phyloP scores from a whole-genome alignment of 2,888 invertebrate species.

The Drosophila monieri region DNA sequence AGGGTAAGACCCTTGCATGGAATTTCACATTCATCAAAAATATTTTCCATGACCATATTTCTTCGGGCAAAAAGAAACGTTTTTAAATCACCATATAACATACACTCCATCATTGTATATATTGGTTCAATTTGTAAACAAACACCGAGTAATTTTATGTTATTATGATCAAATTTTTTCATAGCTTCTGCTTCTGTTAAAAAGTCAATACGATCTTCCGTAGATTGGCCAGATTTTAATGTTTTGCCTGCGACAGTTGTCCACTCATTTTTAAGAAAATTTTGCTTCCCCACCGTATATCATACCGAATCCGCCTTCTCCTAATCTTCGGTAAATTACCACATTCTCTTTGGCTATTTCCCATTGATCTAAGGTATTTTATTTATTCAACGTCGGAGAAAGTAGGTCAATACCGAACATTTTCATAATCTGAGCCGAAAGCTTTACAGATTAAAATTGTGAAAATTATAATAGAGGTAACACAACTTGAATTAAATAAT shows the following conservation, averaged over 20 bases:
- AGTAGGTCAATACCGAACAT: conserved; percentile 88
- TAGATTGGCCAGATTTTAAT: conserved; percentile 91
- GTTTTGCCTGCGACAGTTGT: conserved; percentile 95
- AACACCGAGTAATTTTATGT: conserved; percentile 93
- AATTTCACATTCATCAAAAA: conserved; percentile 89
- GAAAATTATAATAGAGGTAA: conserved; percentile 86
- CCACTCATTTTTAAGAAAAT: conserved; percentile 89
- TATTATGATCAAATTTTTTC: conserved; percentile 96
- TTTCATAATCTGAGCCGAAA: conserved; percentile 88
- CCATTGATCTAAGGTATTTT: conserved; percentile 91
- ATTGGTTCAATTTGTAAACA: conserved; percentile 94
- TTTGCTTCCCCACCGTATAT: conserved; percentile 94
- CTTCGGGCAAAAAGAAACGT: conserved; percentile 93
- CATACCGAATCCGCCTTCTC: conserved; percentile 96
- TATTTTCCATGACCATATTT: conserved; percentile 89
- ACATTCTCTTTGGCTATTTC: conserved; percentile 93
- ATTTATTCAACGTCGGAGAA: conserved; percentile 83
- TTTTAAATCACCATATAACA: conserved; percentile 96
- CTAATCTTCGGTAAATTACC: conserved; percentile 93
- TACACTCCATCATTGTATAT: conserved; percentile 96
- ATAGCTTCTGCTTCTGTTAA: conserved; percentile 96
- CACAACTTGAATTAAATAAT: conserved; percentile 89
- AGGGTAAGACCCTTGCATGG: conserved; percentile 91
- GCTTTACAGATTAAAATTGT: conserved; percentile 87
- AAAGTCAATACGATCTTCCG: conserved; percentile 95